Conservation (phyloP, 2,888 invertebrate species). For the Coleophora deauratella region DNA sequence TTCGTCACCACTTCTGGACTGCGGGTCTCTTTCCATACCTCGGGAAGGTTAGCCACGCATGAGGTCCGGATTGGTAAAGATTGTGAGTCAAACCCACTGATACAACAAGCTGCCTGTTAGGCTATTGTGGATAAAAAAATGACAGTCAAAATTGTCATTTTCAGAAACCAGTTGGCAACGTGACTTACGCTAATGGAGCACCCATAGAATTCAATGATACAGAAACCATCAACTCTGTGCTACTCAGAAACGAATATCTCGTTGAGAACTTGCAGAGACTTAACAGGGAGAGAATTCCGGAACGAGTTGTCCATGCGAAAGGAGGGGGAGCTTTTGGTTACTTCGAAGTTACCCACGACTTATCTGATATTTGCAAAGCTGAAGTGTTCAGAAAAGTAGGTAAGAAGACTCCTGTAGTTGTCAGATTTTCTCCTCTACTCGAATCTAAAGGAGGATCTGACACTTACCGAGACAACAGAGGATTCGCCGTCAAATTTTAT, state of each 20-base stretch:
- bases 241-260: conserved; percentile 85
- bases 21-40: too few relatives aligned
- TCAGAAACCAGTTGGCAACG: conserved; percentile 62
- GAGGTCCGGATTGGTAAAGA: too few relatives aligned
- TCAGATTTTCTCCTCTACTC: conserved; percentile 85
- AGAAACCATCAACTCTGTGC: conserved; percentile 82
- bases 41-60: too few relatives aligned
- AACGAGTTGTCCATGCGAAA: conserved; percentile 93
- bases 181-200: conserved; percentile 84
- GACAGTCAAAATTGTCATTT: conserved; percentile 55
- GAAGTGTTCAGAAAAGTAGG: conserved; percentile 82
- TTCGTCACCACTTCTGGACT: too few relatives aligned
- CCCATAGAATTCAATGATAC: conserved; percentile 81
- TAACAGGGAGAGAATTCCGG: conserved; percentile 90
- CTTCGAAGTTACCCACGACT: conserved; percentile 88
- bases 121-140: too few relatives aligned
- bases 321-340: conserved; percentile 91
- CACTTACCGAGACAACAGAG: conserved; percentile 88
- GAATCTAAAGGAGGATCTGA: conserved; percentile 91
- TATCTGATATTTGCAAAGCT: conserved; percentile 82
- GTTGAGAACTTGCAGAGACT: conserved; percentile 85
- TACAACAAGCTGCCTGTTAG: too few relatives aligned
- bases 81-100: too few relatives aligned
- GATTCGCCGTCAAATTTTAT: conserved; percentile 93
- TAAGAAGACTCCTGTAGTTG: conserved; percentile 84